These are phyloP conservation scores for Microtus ochrogaster DNA, from an alignment of 2,113 vertebrate genomes.

Conservation along the genomic window DNA sequence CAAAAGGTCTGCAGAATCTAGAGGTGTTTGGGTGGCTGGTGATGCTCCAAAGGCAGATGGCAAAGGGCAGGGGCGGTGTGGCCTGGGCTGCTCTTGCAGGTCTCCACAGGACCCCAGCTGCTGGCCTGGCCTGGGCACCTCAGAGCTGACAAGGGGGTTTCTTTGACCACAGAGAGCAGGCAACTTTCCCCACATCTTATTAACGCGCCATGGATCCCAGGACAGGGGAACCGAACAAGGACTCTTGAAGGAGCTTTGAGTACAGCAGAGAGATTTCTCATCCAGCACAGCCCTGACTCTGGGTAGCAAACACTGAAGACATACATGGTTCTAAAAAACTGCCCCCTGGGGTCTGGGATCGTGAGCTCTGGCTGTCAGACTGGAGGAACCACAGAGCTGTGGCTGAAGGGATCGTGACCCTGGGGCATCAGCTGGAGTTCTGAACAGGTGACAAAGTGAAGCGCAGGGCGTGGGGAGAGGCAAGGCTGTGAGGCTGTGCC, in stretches of 20 bases:
- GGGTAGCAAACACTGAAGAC: neutral
- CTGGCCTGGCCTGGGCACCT: neutral
- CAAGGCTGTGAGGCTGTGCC: neutral
- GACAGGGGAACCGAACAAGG: fast-evolving
- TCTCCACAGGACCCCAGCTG: neutral
- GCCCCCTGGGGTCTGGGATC: neutral
- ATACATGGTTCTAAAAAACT: no score
- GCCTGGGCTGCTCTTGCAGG: fast-evolving
- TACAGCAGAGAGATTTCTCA: neutral
- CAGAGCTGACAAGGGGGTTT: neutral
- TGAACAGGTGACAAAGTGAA: neutral
- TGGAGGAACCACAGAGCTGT: neutral
- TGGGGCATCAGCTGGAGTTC: no score
- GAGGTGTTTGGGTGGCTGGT: neutral
- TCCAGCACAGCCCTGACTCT: no score
- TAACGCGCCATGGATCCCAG: neutral
- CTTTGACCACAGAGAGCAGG: no score
- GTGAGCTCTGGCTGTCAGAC: neutral
- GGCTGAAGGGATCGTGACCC: neutral
- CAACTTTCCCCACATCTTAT: neutral
- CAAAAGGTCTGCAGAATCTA: neutral
- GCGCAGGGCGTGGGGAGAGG: no score
- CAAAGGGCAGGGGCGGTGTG: fast-evolving
- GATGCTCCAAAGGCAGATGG: neutral
- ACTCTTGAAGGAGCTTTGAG: neutral